Percentiles rank a stretch among this genome's conserved stretches.
These are phyloP conservation scores for Myotis lucifugus DNA, from an alignment of 2,113 vertebrate species.

Conservation along the genomic window DNA sequence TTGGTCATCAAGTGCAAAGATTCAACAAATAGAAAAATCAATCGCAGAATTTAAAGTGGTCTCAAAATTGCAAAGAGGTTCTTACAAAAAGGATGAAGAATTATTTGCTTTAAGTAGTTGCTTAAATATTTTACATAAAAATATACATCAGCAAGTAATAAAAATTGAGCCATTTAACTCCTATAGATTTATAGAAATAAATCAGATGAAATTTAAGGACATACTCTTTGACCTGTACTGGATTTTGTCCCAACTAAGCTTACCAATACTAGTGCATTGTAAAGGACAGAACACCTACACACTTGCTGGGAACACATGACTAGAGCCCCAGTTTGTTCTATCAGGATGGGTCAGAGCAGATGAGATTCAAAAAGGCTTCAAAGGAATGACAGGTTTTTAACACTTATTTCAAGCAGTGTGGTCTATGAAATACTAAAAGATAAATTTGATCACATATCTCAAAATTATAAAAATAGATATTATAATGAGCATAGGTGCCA, in stretches of 20 bases:
- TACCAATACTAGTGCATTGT: background rate
- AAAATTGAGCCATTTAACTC: background rate
- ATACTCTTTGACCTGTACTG: background rate
- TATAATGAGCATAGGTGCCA: background rate
- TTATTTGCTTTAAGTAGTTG: background rate
- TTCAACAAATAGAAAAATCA: slow-evolving; percentile 15
- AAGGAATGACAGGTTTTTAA: background rate
- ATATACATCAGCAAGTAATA: background rate
- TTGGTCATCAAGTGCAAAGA: background rate
- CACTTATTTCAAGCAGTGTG: background rate
- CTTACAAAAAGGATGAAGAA: background rate
- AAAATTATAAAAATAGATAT: slow-evolving; percentile 3
- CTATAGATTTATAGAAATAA: background rate
- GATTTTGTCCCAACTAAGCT: background rate
- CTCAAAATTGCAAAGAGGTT: background rate
- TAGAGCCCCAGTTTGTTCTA: background rate
- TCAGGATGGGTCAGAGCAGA: background rate
- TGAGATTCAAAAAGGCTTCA: background rate
- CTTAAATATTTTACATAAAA: background rate
- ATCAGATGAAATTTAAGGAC: background rate
- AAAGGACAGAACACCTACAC: background rate
- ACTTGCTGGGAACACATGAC: background rate
- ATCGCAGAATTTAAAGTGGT: background rate
- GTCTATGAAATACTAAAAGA: background rate
- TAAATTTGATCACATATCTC: background rate